These are phyloP conservation scores for Petrophora chlorosata DNA, from an alignment of 2,888 invertebrate genomes.

Conservation along the genomic window DNA sequence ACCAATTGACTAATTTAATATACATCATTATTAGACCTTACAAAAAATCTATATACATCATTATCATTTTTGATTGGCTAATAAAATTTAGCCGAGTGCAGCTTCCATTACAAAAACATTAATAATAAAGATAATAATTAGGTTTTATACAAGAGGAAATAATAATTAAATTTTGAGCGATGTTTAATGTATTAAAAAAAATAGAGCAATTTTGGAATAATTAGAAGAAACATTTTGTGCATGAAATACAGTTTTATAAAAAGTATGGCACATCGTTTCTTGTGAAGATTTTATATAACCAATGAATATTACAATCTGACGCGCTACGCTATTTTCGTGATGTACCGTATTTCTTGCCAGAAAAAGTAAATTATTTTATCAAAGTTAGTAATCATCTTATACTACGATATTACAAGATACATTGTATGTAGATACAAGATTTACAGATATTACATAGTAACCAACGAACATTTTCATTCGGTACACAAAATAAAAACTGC, in stretches of 20 bases:
- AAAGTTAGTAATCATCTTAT: conserved; percentile 5
- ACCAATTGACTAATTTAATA: conserved; percentile 79
- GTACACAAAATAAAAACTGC: background rate
- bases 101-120: conserved; percentile 16
- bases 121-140: background rate
- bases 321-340: background rate
- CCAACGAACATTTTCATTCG: background rate
- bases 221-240: conserved; percentile 4
- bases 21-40: conserved; percentile 57
- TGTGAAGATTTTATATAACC: too few species aligned
- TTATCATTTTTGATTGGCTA: conserved; percentile 53
- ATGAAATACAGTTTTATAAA: background rate
- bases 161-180: conserved; percentile 14
- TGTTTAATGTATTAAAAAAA: background rate
- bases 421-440: conserved; percentile 4
- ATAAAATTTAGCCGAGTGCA: conserved; percentile 69
- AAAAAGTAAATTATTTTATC: background rate
- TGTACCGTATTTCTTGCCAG: background rate
- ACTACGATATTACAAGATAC: conserved; percentile 4
- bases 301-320: too few species aligned
- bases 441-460: background rate
- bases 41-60: conserved; percentile 54
- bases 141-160: background rate
- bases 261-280: conserved; percentile 6
- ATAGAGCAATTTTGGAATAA: background rate